phyloP scores from a whole-genome alignment of 2,797 vertebrate genomes.

The Channa striata region DNA sequence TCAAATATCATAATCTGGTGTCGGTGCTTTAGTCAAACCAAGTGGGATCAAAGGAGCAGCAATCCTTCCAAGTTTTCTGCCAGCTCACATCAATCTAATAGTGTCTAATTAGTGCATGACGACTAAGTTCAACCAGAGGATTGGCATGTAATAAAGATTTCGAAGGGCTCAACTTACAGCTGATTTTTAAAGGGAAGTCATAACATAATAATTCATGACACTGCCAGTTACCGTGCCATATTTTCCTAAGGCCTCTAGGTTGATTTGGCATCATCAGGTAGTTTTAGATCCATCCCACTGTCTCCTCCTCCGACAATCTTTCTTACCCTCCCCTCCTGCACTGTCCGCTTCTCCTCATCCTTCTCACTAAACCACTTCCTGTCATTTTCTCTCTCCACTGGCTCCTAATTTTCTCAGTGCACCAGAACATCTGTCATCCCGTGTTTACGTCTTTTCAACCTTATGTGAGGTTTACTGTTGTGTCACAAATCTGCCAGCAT shows the following conservation, averaged over 20 bases:
- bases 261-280: conserved; percentile 13
- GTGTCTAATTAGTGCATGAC: conserved; percentile 17
- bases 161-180: conserved; percentile 29
- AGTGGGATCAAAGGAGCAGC: conserved; percentile 30
- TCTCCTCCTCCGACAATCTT: conserved; percentile 14
- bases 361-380: conserved; percentile 19
- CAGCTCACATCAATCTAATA: conserved; percentile 33
- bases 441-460: not conserved
- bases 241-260: not conserved
- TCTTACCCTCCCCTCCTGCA: not conserved
- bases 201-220: not conserved
- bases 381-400: conserved; percentile 16
- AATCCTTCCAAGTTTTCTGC: conserved; percentile 22
- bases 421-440: conserved; percentile 38
- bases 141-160: not conserved
- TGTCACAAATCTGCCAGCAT: conserved; percentile 14
- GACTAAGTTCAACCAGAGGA: conserved; percentile 25
- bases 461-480: not conserved
- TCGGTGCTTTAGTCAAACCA: conserved; percentile 20
- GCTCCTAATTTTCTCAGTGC: conserved; percentile 18
- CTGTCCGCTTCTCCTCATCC: not conserved
- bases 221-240: not conserved
- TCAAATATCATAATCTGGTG: conserved; percentile 17
- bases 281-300: conserved; percentile 21
- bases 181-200: conserved; percentile 9